A percentile compares a stretch with the other conserved stretches of the same genome.
These are phyloP conservation scores for Phylloscopus trochiloides DNA, from an alignment of 2,113 vertebrate species.

Conservation along the genomic window DNA sequence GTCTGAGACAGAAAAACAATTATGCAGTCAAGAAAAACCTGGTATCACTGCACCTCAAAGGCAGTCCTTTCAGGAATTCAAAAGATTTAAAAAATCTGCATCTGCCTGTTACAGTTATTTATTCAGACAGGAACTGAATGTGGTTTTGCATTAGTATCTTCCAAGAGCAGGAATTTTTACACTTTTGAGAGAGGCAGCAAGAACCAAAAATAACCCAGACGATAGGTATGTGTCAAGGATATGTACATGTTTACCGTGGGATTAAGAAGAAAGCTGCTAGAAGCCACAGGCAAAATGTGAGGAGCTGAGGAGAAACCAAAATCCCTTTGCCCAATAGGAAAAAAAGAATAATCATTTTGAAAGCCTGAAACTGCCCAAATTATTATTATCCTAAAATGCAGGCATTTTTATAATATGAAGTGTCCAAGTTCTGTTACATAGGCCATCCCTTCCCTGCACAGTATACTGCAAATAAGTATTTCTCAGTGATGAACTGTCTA, in stretches of 20 bases:
- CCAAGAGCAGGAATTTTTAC: not conserved
- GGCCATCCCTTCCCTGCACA: not conserved
- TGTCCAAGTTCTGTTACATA: not conserved
- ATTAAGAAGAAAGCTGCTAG: not conserved
- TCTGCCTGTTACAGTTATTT: not conserved
- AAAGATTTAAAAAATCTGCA: not conserved
- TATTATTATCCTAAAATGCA: not conserved
- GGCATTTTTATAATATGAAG: not conserved
- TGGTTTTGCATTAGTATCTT: not conserved
- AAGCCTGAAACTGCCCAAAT: not conserved
- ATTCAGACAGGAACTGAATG: not conserved
- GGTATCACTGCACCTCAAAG: not conserved
- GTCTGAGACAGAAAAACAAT: conserved; percentile 11
- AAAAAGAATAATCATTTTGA: not conserved
- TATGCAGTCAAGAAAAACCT: not conserved
- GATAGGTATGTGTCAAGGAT: not conserved
- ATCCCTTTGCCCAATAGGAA: not conserved
- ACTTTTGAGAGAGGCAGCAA: not conserved
- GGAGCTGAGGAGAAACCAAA: not conserved
- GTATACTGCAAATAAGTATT: not conserved
- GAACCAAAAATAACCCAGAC: not conserved
- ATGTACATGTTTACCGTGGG: not conserved
- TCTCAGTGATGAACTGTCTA: not conserved
- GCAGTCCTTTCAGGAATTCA: not conserved
- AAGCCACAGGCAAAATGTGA: not conserved